These are phyloP conservation scores for Caretta caretta DNA, from an alignment of 2,113 vertebrate species.

Conservation along the genomic window DNA sequence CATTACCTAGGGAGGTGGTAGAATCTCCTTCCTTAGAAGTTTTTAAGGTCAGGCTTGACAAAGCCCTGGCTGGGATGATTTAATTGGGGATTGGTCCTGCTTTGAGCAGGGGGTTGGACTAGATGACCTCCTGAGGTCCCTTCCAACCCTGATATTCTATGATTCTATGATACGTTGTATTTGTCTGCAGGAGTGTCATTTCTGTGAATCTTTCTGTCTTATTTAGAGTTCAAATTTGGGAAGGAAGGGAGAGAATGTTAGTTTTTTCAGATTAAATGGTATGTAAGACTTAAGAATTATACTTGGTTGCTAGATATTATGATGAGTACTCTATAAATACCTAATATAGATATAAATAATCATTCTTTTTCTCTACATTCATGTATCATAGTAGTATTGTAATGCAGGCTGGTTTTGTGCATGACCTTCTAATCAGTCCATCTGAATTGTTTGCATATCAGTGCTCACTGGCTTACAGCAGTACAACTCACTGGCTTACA, in stretches of 20 bases:
- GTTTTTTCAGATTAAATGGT: not conserved
- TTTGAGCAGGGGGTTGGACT: no score
- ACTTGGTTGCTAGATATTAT: accelerated
- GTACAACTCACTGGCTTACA: not conserved
- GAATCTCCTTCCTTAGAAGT: no score
- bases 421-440: not conserved
- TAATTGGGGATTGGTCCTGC: no score
- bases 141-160: no score
- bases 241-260: not conserved
- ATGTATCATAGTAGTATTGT: not conserved
- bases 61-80: no score
- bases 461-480: not conserved
- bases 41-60: no score
- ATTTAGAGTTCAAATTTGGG: not conserved
- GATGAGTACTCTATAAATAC: not conserved
- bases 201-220: accelerated
- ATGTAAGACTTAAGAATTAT: not conserved
- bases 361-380: constrained; percentile 20
- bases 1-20: no score
- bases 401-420: not conserved
- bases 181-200: accelerated
- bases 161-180: not conserved
- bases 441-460: constrained; percentile 36
- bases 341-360: constrained; percentile 39
- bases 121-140: no score